These are phyloP conservation scores for Leptinotarsa juncta DNA, from an alignment of 2,888 invertebrate genomes.

Conservation along the genomic window DNA sequence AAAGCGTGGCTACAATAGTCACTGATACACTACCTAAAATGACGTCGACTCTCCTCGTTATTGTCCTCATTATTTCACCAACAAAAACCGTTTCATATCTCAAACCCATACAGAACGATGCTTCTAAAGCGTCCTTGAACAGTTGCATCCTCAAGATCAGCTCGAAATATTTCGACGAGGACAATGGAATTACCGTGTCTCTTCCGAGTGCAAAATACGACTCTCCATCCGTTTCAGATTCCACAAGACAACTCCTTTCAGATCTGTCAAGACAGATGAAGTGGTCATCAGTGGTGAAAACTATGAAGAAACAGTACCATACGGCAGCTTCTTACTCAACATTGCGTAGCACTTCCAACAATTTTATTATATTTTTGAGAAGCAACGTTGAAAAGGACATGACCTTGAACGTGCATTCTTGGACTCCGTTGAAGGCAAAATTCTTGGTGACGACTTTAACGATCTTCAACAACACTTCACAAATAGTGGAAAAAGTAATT, in stretches of 20 bases:
- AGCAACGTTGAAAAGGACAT: neutral
- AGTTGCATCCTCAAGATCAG: neutral
- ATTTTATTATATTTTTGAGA: slow-evolving; percentile 7
- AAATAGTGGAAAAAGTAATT: neutral
- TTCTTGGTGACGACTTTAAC: slow-evolving; percentile 1
- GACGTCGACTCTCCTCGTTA: neutral
- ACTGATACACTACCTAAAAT: neutral
- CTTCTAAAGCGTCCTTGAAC: neutral
- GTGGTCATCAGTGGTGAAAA: neutral
- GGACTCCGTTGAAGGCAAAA: neutral
- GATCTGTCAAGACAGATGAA: neutral
- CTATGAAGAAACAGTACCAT: neutral
- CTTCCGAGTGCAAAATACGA: neutral
- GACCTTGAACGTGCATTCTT: neutral
- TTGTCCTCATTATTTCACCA: neutral
- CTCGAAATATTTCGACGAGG: neutral
- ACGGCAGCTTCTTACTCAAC: neutral
- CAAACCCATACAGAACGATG: neutral
- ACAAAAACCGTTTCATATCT: neutral
- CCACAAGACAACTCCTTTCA: slow-evolving; percentile 11
- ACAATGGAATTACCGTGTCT: neutral
- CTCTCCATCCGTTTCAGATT: neutral
- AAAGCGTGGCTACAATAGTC: neutral
- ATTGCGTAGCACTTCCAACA: slow-evolving; percentile 2
- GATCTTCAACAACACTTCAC: slow-evolving; percentile 3